Evolutionary conservation across 2,113 vertebrate genomes (phyloP), one percentile per base, ranked within the genome.

Genomic region (Vimba vimba): DNA sequence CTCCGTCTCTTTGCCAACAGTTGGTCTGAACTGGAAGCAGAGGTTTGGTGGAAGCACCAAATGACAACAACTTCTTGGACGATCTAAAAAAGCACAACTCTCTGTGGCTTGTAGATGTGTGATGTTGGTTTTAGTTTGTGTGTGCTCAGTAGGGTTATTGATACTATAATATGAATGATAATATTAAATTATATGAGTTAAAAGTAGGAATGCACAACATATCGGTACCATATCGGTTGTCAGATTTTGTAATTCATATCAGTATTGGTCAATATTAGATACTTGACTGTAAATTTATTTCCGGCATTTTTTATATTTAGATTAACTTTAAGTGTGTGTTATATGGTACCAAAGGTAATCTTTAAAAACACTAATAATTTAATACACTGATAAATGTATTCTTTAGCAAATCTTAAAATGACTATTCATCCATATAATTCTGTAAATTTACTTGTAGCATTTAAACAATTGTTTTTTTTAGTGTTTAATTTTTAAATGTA

Each of bases 1-100:
- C 43, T 23, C 57, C 64, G 83, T 69, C 17, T 55, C 21, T 68
- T 43, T 73, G 76, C 52, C 77, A 73, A 17, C 69, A 57, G 60
- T 55, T 55, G 45, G 45, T 66, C 74, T 39, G 47, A 15, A n/a
- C 43, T 52, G 39, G 74, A 30, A 66, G 47, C 43, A 52, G 43
- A 39, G 75, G 19, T 66, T 25, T 78, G 43, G 27, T 66, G 59
- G n/a, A 74, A 27, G 47, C 23, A 47, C 71, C 71, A 74, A n/a
- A 64, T 64, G 79, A 66, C 12, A 12, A 19, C 59, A 47, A 47
- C 47, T 27, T 64, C 30, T 80, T 47, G 76, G 52, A 55, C 8
- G 52, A 59, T 64, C 2, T 45, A 36, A 36, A 45, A 79, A 79
- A n/a, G 4, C 27, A 7, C 11, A 43, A 25, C 57, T 43, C 11